Conservation (phyloP, 2,797 vertebrate genomes). For the Sebastes taczanowskii region DNA sequence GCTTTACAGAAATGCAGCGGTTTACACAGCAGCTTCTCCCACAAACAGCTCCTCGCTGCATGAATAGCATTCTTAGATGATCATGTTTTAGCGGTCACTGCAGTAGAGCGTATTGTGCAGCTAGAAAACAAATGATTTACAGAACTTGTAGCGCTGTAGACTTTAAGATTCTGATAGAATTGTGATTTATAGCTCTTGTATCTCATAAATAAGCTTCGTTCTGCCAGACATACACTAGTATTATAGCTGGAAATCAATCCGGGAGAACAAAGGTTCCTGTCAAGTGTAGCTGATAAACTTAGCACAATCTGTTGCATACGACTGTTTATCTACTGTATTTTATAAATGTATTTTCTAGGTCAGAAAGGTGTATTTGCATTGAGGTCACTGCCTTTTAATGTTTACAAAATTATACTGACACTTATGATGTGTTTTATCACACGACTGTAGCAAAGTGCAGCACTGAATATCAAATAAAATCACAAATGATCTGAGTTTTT, state of each 20-base stretch:
- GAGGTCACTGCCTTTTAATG: conserved; percentile 34
- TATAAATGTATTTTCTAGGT: conserved; percentile 54
- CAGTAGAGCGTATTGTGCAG: conserved; percentile 4
- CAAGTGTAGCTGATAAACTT: not conserved
- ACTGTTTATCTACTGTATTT: conserved; percentile 46
- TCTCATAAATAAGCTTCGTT: not conserved
- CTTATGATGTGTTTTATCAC: conserved; percentile 21
- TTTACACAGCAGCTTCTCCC: not conserved
- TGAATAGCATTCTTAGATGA: not conserved
- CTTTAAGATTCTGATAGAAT: conserved; percentile 35
- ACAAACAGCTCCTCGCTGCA: not conserved
- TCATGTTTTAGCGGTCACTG: not conserved
- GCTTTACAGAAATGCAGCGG: not conserved
- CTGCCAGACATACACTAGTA: not conserved
- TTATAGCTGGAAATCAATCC: not conserved
- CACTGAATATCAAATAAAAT: conserved; percentile 31
- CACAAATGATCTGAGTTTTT: conserved; percentile 9
- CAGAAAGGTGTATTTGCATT: conserved; percentile 30
- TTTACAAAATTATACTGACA: conserved; percentile 28
- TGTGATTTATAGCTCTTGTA: conserved; percentile 29
- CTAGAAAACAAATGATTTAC: not conserved
- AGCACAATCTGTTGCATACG: conserved; percentile 11
- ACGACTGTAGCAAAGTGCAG: conserved; percentile 9
- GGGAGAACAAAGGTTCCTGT: not conserved
- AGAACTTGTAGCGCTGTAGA: not conserved